These are phyloP conservation scores for Muscicapa adusta DNA, from an alignment of 2,113 vertebrate species.

Conservation along the genomic window DNA sequence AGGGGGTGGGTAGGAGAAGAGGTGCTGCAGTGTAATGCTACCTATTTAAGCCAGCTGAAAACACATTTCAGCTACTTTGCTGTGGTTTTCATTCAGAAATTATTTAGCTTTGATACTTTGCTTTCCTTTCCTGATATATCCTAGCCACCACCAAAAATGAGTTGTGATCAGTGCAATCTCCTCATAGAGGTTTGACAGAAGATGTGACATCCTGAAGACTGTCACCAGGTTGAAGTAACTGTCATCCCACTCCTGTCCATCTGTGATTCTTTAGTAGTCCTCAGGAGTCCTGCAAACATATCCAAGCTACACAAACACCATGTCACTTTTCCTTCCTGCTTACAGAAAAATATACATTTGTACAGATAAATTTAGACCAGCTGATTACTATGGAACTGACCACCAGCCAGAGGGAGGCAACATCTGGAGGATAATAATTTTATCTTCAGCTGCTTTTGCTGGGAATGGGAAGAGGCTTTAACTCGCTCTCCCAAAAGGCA, in stretches of 20 bases:
- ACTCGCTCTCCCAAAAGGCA: not conserved
- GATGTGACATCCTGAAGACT: not conserved
- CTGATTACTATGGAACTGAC: not conserved
- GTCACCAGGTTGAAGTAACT: not conserved
- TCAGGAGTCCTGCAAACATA: not conserved
- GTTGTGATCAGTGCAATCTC: not conserved
- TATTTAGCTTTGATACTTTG: not conserved
- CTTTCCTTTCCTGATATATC: not conserved
- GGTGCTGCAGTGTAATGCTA: rapidly evolving
- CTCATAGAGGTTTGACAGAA: not conserved
- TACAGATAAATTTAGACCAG: constrained; percentile 2
- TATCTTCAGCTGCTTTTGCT: not conserved
- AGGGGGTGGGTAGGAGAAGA: not conserved
- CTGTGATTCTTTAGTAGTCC: not conserved
- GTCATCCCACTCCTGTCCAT: not conserved
- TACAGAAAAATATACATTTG: not conserved
- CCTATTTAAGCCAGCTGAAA: not conserved
- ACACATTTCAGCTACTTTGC: not conserved
- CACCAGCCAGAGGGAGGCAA: not conserved
- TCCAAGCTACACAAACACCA: not conserved
- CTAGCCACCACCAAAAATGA: not conserved
- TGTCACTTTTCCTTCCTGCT: constrained; percentile 40
- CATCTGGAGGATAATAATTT: not conserved
- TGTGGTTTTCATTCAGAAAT: not conserved
- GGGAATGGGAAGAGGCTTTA: not conserved